These are phyloP conservation scores for Pundamilia nyererei DNA, from an alignment of 2,113 vertebrate species.

Conservation along the genomic window DNA sequence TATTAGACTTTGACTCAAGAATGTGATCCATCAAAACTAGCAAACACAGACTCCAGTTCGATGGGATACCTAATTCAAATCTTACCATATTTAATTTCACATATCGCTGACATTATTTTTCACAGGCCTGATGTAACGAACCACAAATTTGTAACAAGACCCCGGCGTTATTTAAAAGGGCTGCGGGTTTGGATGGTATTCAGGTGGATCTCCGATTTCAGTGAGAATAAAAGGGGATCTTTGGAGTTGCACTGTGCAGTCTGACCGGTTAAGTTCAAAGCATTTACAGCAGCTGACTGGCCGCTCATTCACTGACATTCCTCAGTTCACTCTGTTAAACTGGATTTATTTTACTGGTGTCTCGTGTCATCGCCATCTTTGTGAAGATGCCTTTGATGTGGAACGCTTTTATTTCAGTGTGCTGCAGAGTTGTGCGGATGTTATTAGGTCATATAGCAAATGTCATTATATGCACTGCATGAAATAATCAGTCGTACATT, in stretches of 20 bases:
- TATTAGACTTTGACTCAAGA: not conserved
- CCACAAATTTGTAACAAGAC: not conserved
- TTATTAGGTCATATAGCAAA: not conserved
- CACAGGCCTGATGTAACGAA: not conserved
- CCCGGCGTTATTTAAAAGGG: not conserved
- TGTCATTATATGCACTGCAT: not conserved
- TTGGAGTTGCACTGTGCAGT: conserved; percentile 42
- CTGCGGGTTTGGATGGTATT: not conserved
- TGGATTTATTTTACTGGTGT: not conserved
- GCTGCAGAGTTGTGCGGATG: not conserved
- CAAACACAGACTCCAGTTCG: not conserved
- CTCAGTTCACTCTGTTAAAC: not conserved
- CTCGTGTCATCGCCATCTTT: not conserved
- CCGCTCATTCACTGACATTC: not conserved
- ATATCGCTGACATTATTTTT: not conserved
- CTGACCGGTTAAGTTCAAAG: not conserved
- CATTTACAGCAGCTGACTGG: not conserved
- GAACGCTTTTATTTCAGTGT: not conserved
- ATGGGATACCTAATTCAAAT: not conserved
- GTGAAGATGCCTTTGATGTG: not conserved
- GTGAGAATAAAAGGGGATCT: not conserved
- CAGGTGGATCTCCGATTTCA: not conserved
- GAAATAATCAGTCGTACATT: not conserved
- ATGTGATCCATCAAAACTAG: not conserved
- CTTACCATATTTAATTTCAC: not conserved